Percentiles rank a stretch among this genome's conserved stretches.
phyloP scores from a whole-genome alignment of 1,140 invertebrate species.

The Sarcophaga peregrina region DNA sequence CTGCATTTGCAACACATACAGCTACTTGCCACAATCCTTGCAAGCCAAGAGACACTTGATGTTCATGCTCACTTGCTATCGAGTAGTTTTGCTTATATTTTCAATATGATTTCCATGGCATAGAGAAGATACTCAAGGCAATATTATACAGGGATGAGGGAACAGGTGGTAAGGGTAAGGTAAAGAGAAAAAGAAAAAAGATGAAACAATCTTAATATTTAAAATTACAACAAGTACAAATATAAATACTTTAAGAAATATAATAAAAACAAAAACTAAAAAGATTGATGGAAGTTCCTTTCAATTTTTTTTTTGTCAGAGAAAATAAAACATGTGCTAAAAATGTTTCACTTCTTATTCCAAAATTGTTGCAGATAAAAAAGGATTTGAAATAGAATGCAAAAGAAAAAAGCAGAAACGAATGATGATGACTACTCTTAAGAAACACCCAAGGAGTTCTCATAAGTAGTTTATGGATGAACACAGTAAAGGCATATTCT shows the following conservation, averaged over 20 bases:
- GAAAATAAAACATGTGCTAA: slow-evolving; percentile 5
- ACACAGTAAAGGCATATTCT: background rate
- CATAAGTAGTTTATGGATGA: background rate
- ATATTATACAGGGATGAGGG: background rate
- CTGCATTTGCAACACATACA: background rate
- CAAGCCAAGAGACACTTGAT: background rate
- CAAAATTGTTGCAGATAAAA: background rate
- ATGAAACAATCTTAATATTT: background rate
- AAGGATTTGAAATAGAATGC: background rate
- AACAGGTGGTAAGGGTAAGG: background rate
- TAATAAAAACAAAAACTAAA: background rate
- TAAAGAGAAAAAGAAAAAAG: background rate
- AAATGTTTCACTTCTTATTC: background rate
- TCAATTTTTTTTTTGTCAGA: background rate
- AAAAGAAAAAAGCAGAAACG: background rate
- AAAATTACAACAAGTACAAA: slow-evolving; percentile 16
- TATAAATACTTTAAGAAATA: background rate
- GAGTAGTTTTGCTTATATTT: background rate
- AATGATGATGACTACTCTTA: background rate
- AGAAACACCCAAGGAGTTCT: slow-evolving; percentile 15
- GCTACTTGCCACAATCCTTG: background rate
- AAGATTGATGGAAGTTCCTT: background rate
- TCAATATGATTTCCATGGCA: background rate
- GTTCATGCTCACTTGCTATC: background rate
- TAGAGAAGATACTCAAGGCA: no score